Evolutionary conservation across 2,113 vertebrate species (phyloP).

Genomic region (Leucopternis melanops): DNA sequence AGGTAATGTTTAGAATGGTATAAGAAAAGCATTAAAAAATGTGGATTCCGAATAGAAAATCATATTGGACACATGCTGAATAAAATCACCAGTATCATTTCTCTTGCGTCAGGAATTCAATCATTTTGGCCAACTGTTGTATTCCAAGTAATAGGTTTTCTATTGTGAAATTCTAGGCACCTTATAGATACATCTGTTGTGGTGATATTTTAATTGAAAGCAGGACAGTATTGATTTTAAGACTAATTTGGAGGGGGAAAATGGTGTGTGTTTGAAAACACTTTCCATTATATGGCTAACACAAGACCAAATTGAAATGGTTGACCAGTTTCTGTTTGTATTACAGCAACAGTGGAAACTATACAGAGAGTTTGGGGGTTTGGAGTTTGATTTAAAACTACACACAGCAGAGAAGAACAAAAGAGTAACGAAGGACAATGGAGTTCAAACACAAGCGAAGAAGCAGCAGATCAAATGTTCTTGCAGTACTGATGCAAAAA

Average conservation of each 20-base stretch:
- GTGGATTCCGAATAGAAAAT: conserved; percentile 69
- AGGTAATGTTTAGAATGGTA: conserved; percentile 61
- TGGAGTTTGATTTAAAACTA: background rate
- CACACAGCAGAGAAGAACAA: background rate
- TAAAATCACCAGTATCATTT: conserved; percentile 75
- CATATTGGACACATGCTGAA: conserved; percentile 71
- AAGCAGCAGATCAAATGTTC: background rate
- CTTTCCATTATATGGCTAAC: background rate
- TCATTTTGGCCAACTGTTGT: conserved; percentile 35
- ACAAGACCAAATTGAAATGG: background rate
- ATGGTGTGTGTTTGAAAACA: background rate
- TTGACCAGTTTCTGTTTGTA: background rate
- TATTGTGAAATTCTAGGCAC: background rate
- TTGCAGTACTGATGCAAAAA: background rate
- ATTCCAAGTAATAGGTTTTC: background rate
- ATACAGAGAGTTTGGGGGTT: background rate
- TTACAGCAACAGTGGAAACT: background rate
- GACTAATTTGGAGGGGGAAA: background rate
- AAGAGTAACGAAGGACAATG: background rate
- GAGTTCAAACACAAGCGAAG: background rate
- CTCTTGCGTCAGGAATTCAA: conserved; percentile 36
- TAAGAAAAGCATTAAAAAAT: conserved; percentile 50
- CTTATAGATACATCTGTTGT: background rate
- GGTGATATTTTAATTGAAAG: background rate
- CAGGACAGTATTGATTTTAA: background rate